phyloP scores from a whole-genome alignment of 1,140 invertebrate species.

The Drosophila oshimai region DNA sequence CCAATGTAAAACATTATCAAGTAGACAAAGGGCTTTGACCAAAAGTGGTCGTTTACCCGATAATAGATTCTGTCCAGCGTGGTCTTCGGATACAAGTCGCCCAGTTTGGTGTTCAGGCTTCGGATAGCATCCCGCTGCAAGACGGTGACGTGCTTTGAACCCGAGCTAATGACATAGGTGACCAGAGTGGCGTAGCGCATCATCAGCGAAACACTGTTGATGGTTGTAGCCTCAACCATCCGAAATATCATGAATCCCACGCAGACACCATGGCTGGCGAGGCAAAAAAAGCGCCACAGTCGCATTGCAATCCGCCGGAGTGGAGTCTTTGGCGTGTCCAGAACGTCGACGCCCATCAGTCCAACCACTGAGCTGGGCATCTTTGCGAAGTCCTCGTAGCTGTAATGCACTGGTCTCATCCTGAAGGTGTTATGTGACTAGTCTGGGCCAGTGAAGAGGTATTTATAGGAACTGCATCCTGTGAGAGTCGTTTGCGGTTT shows the following conservation, averaged over 20 bases:
- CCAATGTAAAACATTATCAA: constrained; percentile 23
- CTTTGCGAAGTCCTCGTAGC: constrained; percentile 38
- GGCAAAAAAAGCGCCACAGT: constrained; percentile 27
- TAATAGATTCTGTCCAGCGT: constrained; percentile 2
- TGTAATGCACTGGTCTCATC: constrained; percentile 21
- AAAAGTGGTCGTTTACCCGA: constrained; percentile 47
- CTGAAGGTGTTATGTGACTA: background rate
- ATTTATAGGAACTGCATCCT: constrained; percentile 33
- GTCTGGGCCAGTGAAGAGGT: too few species aligned
- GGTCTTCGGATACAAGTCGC: constrained; percentile 25
- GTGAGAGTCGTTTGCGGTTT: constrained; percentile 23
- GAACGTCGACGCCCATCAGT: constrained; percentile 35
- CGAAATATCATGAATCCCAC: constrained; percentile 22
- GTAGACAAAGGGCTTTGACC: constrained; percentile 8
- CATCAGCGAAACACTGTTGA: constrained; percentile 5
- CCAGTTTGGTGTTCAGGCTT: constrained; percentile 21
- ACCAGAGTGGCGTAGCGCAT: constrained; percentile 48
- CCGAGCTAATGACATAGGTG: constrained; percentile 47
- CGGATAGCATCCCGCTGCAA: constrained; percentile 17
- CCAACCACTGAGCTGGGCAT: constrained; percentile 11
- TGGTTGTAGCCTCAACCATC: constrained; percentile 20
- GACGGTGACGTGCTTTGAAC: constrained; percentile 43
- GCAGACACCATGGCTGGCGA: constrained; percentile 8
- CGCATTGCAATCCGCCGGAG: background rate
- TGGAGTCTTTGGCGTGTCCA: background rate